Base-by-base conservation (phyloP, 2,113 vertebrate genomes). In the Ornithorhynchus anatinus region DNA sequence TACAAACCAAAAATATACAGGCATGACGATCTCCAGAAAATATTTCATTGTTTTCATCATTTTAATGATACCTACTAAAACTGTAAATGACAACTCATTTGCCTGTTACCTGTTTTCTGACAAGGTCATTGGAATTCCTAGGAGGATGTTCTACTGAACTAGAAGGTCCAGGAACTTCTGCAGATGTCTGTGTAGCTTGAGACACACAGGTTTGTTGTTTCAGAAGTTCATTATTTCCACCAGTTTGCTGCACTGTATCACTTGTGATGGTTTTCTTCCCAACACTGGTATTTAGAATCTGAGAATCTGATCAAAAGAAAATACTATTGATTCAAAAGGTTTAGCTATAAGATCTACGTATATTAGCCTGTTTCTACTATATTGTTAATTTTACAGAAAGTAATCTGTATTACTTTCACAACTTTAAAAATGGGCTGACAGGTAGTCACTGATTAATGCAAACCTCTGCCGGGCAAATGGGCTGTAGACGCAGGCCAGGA, bases 111-210 rank as follows among this genome's bases (percentile, higher is more conserved):
- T 95, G 89, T 73, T 97, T 93, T 83, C 72, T 94, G 62, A 72
- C 57, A 19, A 90, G 81, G 9, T 88, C 88, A 40, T 32, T 47
- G 22, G 90, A 84, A 87, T 56, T 27, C 7, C 45, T 53, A 22
- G 70, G 45, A 63, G 47, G n/a, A n/a, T n/a, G 59, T 42, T 4
- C 17, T 6, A 15, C 57, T 59, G 72, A 44, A 62, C 79, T 79
- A 43, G 60, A 23, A 51, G 72, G 42, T 39, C 63, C 90, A 40
- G 73, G 85, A 77, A 63, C 43, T 70, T 89, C 87, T 36, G 85
- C 74, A 53, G 72, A 63, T 3, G 95, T 97, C 87, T 98, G 97
- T 0, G 96, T 95, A 19, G 92, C 92, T 81, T 89, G 94, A 9
- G 88, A 74, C 38, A 89, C 59, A 20, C 38, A 73, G 81, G 87